These are phyloP conservation scores for Sinocyclocheilus grahami DNA, from an alignment of 2,113 vertebrate species.

Conservation along the genomic window DNA sequence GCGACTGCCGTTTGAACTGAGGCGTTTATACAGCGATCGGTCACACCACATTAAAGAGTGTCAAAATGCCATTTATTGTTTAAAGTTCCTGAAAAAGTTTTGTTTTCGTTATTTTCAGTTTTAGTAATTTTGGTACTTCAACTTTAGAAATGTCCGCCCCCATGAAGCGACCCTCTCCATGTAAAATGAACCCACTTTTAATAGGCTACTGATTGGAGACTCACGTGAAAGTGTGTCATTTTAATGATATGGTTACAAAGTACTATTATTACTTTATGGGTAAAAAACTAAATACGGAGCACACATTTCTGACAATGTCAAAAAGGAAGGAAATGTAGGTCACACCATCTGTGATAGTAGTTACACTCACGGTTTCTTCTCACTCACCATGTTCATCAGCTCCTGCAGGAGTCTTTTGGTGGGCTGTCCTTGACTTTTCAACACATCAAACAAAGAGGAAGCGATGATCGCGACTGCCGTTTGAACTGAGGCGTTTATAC, in stretches of 20 bases:
- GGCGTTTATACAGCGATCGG: too few relatives aligned
- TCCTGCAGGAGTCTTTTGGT: slow-evolving; percentile 90
- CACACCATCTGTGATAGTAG: not conserved
- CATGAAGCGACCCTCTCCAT: not conserved
- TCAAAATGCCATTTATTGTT: too few relatives aligned
- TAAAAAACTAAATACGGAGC: not conserved
- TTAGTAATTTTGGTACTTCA: not conserved
- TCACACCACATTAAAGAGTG: too few relatives aligned
- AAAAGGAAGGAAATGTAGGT: not conserved
- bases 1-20: too few relatives aligned
- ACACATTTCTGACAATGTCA: not conserved
- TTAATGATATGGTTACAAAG: not conserved
- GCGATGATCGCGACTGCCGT: too few relatives aligned
- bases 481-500: too few relatives aligned
- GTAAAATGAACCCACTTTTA: not conserved
- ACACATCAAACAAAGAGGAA: slow-evolving; percentile 64
- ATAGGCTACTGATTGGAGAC: not conserved
- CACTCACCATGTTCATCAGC: slow-evolving; percentile 93
- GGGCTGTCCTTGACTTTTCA: slow-evolving; percentile 90
- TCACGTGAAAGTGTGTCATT: not conserved
- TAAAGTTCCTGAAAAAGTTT: too few relatives aligned
- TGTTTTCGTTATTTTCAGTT: too few relatives aligned
- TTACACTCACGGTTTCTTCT: not conserved
- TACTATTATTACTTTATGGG: not conserved
- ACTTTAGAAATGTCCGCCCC: not conserved